Evolutionary conservation across 2,113 vertebrate genomes (phyloP), one percentile per base, ranked within the genome.

Genomic region (Enhydra lutris): DNA sequence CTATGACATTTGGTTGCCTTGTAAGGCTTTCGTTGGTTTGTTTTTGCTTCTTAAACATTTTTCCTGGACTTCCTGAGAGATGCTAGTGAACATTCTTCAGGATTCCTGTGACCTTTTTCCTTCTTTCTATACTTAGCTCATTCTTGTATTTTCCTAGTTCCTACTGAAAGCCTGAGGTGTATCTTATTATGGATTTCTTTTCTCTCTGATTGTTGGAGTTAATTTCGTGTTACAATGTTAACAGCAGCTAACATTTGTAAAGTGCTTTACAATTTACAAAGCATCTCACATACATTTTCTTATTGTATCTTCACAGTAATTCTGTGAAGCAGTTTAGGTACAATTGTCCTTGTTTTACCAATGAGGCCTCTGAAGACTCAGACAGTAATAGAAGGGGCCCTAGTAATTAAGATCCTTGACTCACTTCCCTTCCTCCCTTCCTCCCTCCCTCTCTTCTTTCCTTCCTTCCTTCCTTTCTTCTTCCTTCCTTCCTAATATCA

Each of bases 171-270:
- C 78, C 29, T 0, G 4, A 65, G 82, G n/a, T 69, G n/a, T 69
- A 65, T 39, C 39, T 94, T 73, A 34, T 52, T 94, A 79, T 2
- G 6, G 63, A 63, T 87, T 89, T 96, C 73, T 81, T 26, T 69
- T 21, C 65, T 71, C 71, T 96, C 79, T 3, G 52, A 52, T 67
- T 52, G 47, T 47, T 74, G 34, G 80, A 89, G 86, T 87, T 95
- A 95, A 93, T 96, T 98, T 89, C 42, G 6, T 82, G 67, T 91
- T 80, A 69, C 36, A 86, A 94, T 69, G 69, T 91, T 94, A 90
- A 78, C 80, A 63, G 79, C 36, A 74, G 79, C 83, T 93, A 87
- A 80, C 85, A 83, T 86, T 79, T 73, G 73, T 34, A 86, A n/a
- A 83, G 29, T 13, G 61, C 67, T 81, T 95, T 74, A 36, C 55